phyloP scores from a whole-genome alignment of 2,888 invertebrate genomes.

The Megalurothrips usitatus region DNA sequence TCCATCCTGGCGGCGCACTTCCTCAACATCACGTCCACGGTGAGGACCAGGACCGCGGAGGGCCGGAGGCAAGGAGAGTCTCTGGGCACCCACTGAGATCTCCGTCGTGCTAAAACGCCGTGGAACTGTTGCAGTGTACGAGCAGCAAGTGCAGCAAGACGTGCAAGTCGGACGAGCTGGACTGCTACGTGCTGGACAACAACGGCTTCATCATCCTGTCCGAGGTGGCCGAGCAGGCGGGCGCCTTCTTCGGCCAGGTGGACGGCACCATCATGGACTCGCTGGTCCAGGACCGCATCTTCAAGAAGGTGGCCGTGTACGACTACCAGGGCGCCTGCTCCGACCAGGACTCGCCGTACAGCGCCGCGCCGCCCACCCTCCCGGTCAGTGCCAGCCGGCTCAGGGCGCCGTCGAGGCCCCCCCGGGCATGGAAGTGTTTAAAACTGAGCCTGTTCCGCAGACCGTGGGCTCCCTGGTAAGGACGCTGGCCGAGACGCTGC shows the following conservation, averaged over 20 bases:
- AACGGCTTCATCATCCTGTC: conserved; percentile 91
- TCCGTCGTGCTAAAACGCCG: too few species aligned
- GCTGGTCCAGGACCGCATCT: conserved; percentile 82
- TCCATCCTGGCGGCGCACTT: conserved; percentile 78
- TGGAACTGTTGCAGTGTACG: conserved; percentile 56
- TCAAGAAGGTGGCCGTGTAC: conserved; percentile 78
- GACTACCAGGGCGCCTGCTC: conserved; percentile 84
- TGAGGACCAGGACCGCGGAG: conserved; percentile 46
- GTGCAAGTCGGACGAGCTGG: conserved; percentile 79
- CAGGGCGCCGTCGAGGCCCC: conserved; percentile 35
- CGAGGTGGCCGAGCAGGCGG: conserved; percentile 79
- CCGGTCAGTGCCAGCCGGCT: conserved; percentile 44
- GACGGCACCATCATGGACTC: conserved; percentile 94
- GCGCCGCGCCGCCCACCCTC: conserved; percentile 49
- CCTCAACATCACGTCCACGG: conserved; percentile 81
- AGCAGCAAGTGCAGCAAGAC: conserved; percentile 71
- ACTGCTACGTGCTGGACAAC: conserved; percentile 91
- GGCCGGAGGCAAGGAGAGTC: neutral
- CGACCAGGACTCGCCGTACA: conserved; percentile 51
- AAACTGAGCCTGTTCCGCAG: neutral
- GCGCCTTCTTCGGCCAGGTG: conserved; percentile 89
- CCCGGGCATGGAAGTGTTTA: neutral
- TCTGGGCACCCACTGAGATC: too few species aligned
- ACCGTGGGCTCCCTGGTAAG: neutral
- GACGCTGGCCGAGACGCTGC: neutral